Percentiles rank a stretch among this genome's conserved stretches.
phyloP scores from a whole-genome alignment of 2,888 invertebrate genomes.

The Drosophila subsilvestris region DNA sequence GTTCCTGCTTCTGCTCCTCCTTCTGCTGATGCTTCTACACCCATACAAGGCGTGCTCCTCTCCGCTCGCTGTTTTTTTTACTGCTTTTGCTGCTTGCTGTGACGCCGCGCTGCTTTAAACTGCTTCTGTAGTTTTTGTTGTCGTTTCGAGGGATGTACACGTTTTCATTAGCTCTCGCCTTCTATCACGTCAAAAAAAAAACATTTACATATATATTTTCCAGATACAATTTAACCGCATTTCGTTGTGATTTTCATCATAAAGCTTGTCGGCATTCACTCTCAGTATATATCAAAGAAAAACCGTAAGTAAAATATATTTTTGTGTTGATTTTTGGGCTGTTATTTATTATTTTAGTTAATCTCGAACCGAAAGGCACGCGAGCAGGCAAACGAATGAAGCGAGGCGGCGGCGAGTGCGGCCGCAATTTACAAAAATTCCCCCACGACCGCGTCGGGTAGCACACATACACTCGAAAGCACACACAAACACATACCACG shows the following conservation, averaged over 20 bases:
- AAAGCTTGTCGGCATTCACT: background rate
- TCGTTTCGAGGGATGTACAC: slow-evolving; percentile 8
- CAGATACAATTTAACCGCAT: background rate
- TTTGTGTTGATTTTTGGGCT: slow-evolving; percentile 5
- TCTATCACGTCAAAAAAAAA: slow-evolving; percentile 19
- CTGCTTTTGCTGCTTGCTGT: background rate
- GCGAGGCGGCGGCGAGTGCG: slow-evolving; percentile 70
- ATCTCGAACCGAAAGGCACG: slow-evolving; percentile 73
- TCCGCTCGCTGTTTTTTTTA: background rate
- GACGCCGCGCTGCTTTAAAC: background rate
- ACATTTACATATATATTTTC: background rate
- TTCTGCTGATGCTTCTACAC: slow-evolving; percentile 24
- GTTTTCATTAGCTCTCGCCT: background rate
- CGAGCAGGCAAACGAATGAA: slow-evolving; percentile 76
- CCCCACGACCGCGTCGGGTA: slow-evolving; percentile 51
- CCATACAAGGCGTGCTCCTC: slow-evolving; percentile 44
- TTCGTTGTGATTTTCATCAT: background rate
- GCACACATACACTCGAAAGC: slow-evolving; percentile 46
- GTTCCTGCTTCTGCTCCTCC: background rate
- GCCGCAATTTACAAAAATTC: slow-evolving; percentile 69
- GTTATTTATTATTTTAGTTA: slow-evolving; percentile 31
- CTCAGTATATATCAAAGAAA: background rate
- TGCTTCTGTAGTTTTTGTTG: slow-evolving; percentile 7
- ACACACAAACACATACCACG: slow-evolving; percentile 10
- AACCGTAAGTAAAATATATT: background rate